phyloP scores from a whole-genome alignment of 2,888 invertebrate species.

The Patella pellucida region DNA sequence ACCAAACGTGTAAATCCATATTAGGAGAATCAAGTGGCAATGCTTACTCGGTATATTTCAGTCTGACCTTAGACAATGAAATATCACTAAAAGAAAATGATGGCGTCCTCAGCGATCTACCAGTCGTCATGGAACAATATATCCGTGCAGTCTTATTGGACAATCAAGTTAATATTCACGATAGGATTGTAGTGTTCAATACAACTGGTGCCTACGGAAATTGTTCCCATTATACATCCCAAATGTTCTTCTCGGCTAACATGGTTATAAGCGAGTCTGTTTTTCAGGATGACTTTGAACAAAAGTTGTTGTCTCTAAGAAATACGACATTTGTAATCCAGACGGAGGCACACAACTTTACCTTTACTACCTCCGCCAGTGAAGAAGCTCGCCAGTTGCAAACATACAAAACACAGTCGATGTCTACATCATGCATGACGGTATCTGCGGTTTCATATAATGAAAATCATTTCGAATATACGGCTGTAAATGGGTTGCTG shows the following conservation, averaged over 20 bases:
- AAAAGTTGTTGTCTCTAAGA: constrained; percentile 21
- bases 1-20: constrained; percentile 25
- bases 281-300: constrained; percentile 20
- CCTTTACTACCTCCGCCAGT: constrained; percentile 17
- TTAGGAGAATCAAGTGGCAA: constrained; percentile 23
- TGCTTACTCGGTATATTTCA: constrained; percentile 34
- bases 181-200: constrained; percentile 33
- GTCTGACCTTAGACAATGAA: constrained; percentile 6
- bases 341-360: constrained; percentile 15
- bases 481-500: constrained; percentile 25
- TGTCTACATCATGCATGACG: background rate
- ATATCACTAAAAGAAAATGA: constrained; percentile 25
- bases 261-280: constrained; percentile 15
- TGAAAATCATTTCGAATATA: constrained; percentile 12
- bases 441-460: background rate
- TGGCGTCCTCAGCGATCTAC: constrained; percentile 30
- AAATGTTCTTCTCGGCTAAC: constrained; percentile 27
- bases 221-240: constrained; percentile 25
- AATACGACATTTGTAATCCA: constrained; percentile 17
- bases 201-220: constrained; percentile 28
- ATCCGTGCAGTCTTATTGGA: background rate
- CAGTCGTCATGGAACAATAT: constrained; percentile 27
- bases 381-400: background rate
- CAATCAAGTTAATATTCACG: constrained; percentile 17
- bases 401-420: background rate